Base-by-base conservation (phyloP, 1,140 invertebrate species). In the Anastrepha ludens region DNA sequence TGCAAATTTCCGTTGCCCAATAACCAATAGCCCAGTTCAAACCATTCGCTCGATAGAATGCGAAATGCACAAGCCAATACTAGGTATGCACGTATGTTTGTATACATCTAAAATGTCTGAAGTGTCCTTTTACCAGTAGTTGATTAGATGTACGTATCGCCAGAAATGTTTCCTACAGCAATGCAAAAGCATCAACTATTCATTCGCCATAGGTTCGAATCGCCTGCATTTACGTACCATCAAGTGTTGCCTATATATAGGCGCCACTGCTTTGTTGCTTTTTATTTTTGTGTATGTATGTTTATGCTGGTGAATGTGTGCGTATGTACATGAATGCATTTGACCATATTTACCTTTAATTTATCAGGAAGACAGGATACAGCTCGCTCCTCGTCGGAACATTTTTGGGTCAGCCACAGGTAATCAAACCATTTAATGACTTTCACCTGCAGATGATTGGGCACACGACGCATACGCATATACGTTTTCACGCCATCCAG, bases 341-440 rank as follows among this genome's bases (percentile, higher is more conserved):
- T 62, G n/a, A 62, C 65, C 50, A 88, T 90, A 90, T 90, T 89
- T 91, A 92, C 93, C 94, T 99, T 99, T 89, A 99, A 95, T 94
- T 99, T 99, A 94, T 99, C 98, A 90, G 98, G 98, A 91, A 99
- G 95, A 95, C 98, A 98, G 90, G 97, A 97, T 88, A 99, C 97
- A 81, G 98, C 97, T 93, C 97, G 97, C 93, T 99, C 98, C 93
- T 99, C 98, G 93, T 99, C 98, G 0, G 98, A 98, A 92, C 98
- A 99, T 94, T 99, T 99, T 94, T 99, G 98, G 88, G 98, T 99
- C 88, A 99, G 96, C 98, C 99, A 99, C 88, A 99, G 95, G 93
- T 99, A 99, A 94, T 99, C 98, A 94, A 99, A 99, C 98, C 98
- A 99, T 93, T 98, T 98, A 94, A 99, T 99, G 85, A 99, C 99